Conservation (phyloP, 30 jellyfish, hydroid and myxozoan species). For the Haliclystus octoradiatus region DNA sequence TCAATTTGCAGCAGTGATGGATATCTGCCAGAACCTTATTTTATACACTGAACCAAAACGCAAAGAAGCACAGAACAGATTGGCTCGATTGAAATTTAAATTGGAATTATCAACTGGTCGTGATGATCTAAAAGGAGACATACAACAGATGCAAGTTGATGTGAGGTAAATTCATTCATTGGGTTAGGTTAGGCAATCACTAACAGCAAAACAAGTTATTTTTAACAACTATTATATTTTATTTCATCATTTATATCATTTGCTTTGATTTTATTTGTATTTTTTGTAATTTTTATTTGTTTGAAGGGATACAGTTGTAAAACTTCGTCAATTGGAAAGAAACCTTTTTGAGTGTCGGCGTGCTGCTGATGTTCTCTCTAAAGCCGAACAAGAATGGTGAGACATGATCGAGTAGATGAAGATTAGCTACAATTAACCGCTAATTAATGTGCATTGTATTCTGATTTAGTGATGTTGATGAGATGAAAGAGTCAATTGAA, state of each 20-base stretch:
- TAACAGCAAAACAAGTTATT: too few relatives aligned
- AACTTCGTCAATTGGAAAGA: conserved; percentile 73
- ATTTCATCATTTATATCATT: too few relatives aligned
- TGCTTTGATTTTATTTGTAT: too few relatives aligned
- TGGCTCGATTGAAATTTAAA: conserved; percentile 77
- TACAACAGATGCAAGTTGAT: conserved; percentile 55
- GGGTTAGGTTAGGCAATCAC: too few relatives aligned
- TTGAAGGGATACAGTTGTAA: conserved; percentile 46
- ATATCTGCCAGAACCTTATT: conserved; percentile 68
- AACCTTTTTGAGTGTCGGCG: conserved; percentile 60
- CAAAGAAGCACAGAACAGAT: conserved; percentile 66
- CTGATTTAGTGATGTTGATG: conserved; percentile 9
- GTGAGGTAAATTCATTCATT: conserved; percentile 85
- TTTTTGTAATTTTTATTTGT: not conserved
- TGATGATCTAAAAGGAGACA: conserved; percentile 71
- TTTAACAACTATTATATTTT: too few relatives aligned
- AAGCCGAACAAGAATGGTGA: not conserved
- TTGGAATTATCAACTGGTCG: conserved; percentile 72
- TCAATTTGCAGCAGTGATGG: conserved; percentile 76
- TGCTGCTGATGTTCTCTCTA: conserved; percentile 16
- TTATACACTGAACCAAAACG: conserved; percentile 85
- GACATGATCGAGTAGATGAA: too few relatives aligned
- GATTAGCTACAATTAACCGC: too few relatives aligned
- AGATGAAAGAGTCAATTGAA: conserved; percentile 21
- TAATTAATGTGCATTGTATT: not conserved